A percentile compares a stretch with the other conserved stretches of the same genome.
Evolutionary conservation across 2,888 invertebrate genomes (phyloP).

Genomic region (Hypselothyrea guttata): DNA sequence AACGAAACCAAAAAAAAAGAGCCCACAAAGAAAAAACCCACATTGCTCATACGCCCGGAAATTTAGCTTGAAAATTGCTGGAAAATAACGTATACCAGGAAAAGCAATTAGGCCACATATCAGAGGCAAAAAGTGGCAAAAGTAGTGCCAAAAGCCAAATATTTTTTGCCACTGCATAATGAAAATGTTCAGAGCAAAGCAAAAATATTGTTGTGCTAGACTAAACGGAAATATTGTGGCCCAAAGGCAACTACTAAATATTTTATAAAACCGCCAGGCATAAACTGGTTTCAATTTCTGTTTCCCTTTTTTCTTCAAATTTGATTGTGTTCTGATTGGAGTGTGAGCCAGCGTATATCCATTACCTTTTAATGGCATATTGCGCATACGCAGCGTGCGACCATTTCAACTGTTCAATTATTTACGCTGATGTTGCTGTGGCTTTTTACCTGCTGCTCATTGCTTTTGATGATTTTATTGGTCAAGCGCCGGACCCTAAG

Average conservation of each 20-base stretch:
- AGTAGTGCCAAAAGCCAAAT: neutral
- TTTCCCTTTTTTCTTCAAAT: neutral
- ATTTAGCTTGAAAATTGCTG: neutral
- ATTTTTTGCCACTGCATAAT: neutral
- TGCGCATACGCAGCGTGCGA: constrained; percentile 39
- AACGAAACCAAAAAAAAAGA: constrained; percentile 22
- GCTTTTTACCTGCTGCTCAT: constrained; percentile 20
- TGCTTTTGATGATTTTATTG: constrained; percentile 32
- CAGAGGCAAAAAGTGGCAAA: neutral
- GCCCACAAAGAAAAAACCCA: constrained; percentile 5
- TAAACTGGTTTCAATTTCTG: constrained; percentile 11
- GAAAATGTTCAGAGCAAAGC: neutral
- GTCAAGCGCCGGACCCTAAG: neutral
- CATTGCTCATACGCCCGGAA: neutral
- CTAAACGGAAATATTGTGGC: neutral
- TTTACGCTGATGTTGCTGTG: constrained; percentile 42
- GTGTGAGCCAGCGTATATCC: neutral
- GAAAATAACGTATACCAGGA: neutral
- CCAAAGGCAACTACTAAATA: neutral
- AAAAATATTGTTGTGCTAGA: neutral
- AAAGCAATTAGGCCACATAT: constrained; percentile 25
- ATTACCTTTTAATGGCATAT: constrained; percentile 17
- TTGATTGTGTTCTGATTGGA: constrained; percentile 18
- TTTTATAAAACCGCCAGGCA: neutral
- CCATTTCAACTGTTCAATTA: constrained; percentile 38